Percentiles rank a stretch among this genome's conserved stretches.
These are phyloP conservation scores for Lepidotrigona ventralis DNA, from an alignment of 1,140 invertebrate species.

Conservation along the genomic window DNA sequence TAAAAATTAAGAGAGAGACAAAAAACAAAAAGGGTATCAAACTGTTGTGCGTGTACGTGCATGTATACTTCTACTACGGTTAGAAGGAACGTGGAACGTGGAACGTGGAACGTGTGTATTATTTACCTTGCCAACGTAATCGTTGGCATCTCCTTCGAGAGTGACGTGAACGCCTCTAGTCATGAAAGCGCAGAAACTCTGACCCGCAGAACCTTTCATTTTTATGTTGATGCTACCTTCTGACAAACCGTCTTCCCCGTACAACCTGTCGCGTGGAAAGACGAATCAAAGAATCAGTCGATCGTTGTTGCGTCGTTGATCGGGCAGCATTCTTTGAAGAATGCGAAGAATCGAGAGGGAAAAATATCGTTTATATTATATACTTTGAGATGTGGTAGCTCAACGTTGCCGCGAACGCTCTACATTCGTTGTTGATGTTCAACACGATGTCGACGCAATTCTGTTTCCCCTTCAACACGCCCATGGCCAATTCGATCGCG, in stretches of 20 bases:
- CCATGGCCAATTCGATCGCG: slow-evolving; percentile 87
- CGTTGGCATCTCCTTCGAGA: slow-evolving; percentile 98
- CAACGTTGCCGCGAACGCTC: slow-evolving; percentile 95
- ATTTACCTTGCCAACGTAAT: slow-evolving; percentile 92
- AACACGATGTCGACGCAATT: slow-evolving; percentile 87
- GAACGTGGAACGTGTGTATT: too few species aligned
- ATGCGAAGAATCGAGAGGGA: not conserved
- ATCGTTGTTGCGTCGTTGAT: too few species aligned
- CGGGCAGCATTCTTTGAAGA: too few species aligned
- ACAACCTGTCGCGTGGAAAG: slow-evolving; percentile 84
- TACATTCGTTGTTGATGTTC: slow-evolving; percentile 94
- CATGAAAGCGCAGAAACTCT: slow-evolving; percentile 99
- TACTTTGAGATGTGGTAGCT: slow-evolving; percentile 97
- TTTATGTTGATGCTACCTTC: slow-evolving; percentile 92
- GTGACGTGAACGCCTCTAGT: slow-evolving; percentile 93
- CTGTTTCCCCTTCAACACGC: slow-evolving; percentile 87
- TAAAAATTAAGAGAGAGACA: not conserved
- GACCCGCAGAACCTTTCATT: slow-evolving; percentile 96
- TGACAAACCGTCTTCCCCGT: slow-evolving; percentile 93
- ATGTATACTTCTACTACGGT: too few species aligned
- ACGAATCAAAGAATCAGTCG: not conserved
- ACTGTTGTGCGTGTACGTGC: too few species aligned
- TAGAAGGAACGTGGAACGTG: too few species aligned
- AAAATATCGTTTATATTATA: slow-evolving; percentile 62
- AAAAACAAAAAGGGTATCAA: too few species aligned